A percentile compares a stretch with the other conserved stretches of the same genome.
phyloP scores from a whole-genome alignment of 2,113 vertebrate species.

The Sorex fumeus region DNA sequence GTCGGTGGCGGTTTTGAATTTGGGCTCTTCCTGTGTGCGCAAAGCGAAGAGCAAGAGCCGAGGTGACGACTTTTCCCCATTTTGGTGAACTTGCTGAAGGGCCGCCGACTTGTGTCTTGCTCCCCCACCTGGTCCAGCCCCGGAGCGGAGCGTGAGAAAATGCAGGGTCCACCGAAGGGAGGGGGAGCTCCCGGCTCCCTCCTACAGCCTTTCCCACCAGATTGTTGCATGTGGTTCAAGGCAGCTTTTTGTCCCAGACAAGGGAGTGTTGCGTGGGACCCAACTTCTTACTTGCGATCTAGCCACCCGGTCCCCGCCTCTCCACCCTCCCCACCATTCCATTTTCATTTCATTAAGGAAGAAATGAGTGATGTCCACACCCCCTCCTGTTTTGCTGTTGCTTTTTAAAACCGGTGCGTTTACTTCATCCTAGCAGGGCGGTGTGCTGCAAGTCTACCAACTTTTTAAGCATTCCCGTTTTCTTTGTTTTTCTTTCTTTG shows the following conservation, averaged over 20 bases:
- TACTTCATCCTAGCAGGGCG: not conserved
- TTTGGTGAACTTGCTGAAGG: conserved; percentile 42
- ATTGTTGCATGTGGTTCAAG: conserved; percentile 5
- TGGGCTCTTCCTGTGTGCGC: conserved; percentile 76
- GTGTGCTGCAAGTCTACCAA: conserved; percentile 15
- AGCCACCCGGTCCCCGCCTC: not conserved
- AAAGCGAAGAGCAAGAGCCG: not conserved
- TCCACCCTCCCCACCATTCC: not conserved
- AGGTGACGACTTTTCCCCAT: conserved; percentile 70
- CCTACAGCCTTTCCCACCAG: conserved; percentile 21
- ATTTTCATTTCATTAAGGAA: conserved; percentile 62
- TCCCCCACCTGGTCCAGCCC: conserved; percentile 36
- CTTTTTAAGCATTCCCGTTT: conserved; percentile 33
- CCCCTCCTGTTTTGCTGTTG: conserved; percentile 34
- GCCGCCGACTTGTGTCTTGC: conserved; percentile 30
- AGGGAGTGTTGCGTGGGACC: not conserved
- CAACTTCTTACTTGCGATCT: conserved; percentile 39
- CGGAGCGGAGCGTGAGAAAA: not conserved
- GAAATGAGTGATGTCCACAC: not conserved
- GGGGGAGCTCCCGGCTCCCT: not conserved
- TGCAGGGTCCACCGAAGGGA: not conserved
- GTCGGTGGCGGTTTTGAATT: conserved; percentile 52
- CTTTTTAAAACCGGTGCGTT: conserved; percentile 1
- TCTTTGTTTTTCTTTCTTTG: not conserved
- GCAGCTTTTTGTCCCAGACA: conserved; percentile 65